These are phyloP conservation scores for Peromyscus nudipes DNA, from an alignment of 2,797 vertebrate species.

Conservation along the genomic window DNA sequence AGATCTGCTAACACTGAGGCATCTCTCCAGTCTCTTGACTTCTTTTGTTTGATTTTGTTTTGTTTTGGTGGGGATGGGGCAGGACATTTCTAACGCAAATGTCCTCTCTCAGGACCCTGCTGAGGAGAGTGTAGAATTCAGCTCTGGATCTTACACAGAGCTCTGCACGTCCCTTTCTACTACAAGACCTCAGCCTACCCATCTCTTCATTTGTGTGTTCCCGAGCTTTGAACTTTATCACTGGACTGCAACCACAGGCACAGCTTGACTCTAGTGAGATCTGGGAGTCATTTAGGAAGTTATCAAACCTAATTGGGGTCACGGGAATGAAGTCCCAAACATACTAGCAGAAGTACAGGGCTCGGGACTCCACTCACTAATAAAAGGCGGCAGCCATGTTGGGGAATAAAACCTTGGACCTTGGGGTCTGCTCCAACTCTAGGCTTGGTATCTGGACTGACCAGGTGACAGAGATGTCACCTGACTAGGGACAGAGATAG, in stretches of 20 bases:
- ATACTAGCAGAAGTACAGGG: background rate
- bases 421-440: background rate
- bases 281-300: background rate
- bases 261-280: background rate
- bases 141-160: background rate
- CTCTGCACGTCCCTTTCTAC: rapidly evolving
- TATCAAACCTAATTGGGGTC: background rate
- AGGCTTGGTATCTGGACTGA: background rate
- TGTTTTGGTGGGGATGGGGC: background rate
- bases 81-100: background rate
- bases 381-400: background rate
- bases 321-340: too few species aligned
- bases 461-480: background rate
- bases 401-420: background rate
- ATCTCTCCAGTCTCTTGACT: background rate
- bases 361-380: too few species aligned
- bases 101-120: background rate
- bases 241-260: background rate
- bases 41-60: background rate
- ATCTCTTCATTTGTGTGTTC: background rate
- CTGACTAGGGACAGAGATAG: background rate
- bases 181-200: too few species aligned
- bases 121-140: background rate
- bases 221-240: background rate
- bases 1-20: background rate